phyloP scores from a whole-genome alignment of 2,797 vertebrate species.

The Sebastes oblongus region DNA sequence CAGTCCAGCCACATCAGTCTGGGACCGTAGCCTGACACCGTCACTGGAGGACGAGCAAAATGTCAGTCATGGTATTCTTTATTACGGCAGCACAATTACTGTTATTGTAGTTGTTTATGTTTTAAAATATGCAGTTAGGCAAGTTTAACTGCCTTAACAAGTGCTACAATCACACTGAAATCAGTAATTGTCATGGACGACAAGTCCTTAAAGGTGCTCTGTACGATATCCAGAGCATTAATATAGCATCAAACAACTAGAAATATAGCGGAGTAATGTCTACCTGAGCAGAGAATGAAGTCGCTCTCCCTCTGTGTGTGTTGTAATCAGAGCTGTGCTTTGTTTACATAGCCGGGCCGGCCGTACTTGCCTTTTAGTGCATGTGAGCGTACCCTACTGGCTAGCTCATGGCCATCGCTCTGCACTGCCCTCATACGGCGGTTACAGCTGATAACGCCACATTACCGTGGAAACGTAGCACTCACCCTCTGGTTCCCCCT shows the following conservation, averaged over 20 bases:
- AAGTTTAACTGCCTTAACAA: not conserved
- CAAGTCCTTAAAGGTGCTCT: not conserved
- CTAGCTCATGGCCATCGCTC: not conserved
- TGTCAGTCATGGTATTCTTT: not conserved
- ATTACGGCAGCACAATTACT: not conserved
- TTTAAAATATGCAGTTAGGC: not conserved
- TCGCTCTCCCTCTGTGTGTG: too few species aligned
- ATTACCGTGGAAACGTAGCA: too few species aligned
- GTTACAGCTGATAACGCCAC: not conserved
- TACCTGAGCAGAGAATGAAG: too few species aligned
- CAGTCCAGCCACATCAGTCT: constrained; percentile 60
- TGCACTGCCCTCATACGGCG: too few species aligned
- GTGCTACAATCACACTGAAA: not conserved
- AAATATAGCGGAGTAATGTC: too few species aligned
- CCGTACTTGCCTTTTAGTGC: not conserved
- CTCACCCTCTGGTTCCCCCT: not conserved
- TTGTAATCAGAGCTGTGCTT: too few species aligned
- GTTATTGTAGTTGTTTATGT: not conserved
- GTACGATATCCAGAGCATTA: too few species aligned
- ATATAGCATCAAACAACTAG: too few species aligned
- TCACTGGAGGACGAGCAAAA: constrained; percentile 48
- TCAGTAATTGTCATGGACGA: not conserved
- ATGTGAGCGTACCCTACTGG: not conserved
- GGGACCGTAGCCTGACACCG: constrained; percentile 13
- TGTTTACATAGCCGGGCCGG: too few species aligned